These are phyloP conservation scores for Apis mellifera DNA, from an alignment of 1,140 invertebrate species.

Conservation along the genomic window Amel_HAv3.1 CM009940.2:11653501-11654000, in stretches of 20 bases:
- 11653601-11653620: constrained; percentile 72
- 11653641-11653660: background rate
- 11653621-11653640: constrained; percentile 71
- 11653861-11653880: background rate
- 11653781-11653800: too few relatives aligned
- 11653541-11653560: constrained; percentile 34
- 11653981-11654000: constrained; percentile 78
- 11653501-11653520: too few relatives aligned
- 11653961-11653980: constrained; percentile 68
- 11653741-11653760: too few relatives aligned
- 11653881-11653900: too few relatives aligned
- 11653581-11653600: too few relatives aligned
- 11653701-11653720: background rate
- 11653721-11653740: background rate
- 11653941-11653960: constrained; percentile 51
- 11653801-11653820: too few relatives aligned
- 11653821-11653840: too few relatives aligned
- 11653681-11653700: background rate
- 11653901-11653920: background rate
- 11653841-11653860: background rate
- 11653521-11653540: background rate
- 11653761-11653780: too few relatives aligned
- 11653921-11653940: background rate
- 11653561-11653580: too few relatives aligned
- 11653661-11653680: background rate